Conservation (phyloP, 2,797 vertebrate species). For the Manis pentadactyla region DNA sequence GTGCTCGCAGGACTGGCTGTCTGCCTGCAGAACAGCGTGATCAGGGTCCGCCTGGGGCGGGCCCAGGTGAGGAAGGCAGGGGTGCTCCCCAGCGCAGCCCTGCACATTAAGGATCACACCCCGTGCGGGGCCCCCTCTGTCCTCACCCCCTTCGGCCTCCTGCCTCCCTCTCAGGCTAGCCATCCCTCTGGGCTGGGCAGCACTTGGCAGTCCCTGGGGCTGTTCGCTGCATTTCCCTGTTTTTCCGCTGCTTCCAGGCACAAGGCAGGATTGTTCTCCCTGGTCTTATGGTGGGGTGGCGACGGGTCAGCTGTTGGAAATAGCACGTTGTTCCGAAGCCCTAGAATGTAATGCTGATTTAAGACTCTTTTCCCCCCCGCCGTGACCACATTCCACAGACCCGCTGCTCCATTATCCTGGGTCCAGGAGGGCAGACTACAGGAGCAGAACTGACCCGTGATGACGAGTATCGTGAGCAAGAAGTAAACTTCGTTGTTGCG, state of each 20-base stretch:
- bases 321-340: background rate
- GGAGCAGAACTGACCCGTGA: background rate
- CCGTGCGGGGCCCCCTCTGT: fast-evolving
- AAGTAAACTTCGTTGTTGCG: background rate
- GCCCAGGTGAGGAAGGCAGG: background rate
- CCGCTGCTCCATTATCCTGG: background rate
- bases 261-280: background rate
- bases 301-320: background rate
- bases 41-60: fast-evolving
- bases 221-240: background rate
- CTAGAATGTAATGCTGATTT: background rate
- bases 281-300: background rate
- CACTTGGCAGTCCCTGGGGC: background rate
- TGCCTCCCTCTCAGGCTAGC: background rate
- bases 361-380: background rate
- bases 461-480: background rate
- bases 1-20: background rate
- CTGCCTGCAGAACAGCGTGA: background rate
- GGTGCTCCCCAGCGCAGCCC: background rate
- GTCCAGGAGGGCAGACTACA: background rate
- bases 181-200: background rate
- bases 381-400: background rate
- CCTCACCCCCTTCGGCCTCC: background rate
- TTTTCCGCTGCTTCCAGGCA: background rate
- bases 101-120: fast-evolving